A percentile compares a stretch with the other conserved stretches of the same genome.
These are phyloP conservation scores for Pelecanus crispus DNA, from an alignment of 2,113 vertebrate species.

Conservation along the genomic window DNA sequence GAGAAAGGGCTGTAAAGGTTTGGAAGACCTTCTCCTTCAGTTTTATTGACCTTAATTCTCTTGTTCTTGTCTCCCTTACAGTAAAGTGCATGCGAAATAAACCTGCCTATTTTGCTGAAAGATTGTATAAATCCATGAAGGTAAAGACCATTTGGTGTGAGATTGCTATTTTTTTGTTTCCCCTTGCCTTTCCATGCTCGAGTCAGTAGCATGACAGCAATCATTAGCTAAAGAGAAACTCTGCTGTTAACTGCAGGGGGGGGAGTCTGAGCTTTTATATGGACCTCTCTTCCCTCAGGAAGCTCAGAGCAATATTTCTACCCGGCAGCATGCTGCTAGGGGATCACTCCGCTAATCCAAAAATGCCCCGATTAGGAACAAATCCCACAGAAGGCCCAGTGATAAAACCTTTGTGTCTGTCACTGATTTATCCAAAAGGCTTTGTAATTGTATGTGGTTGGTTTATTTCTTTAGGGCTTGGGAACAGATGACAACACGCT, in stretches of 20 bases:
- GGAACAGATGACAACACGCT: conserved; percentile 90
- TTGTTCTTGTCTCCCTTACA: conserved; percentile 58
- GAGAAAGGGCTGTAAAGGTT: neutral
- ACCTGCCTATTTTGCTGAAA: conserved; percentile 89
- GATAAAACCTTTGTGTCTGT: neutral
- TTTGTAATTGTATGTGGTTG: neutral
- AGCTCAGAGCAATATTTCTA: neutral
- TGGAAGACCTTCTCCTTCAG: neutral
- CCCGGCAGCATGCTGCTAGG: neutral
- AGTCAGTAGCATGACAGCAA: neutral
- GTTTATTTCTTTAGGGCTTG: conserved; percentile 74
- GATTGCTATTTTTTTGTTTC: accelerated
- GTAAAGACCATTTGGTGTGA: conserved; percentile 67
- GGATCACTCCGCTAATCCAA: neutral
- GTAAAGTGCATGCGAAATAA: conserved; percentile 86
- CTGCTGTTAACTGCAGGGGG: neutral
- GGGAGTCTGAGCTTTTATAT: neutral
- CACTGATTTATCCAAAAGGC: neutral
- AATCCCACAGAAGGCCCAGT: neutral
- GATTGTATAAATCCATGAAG: conserved; percentile 97
- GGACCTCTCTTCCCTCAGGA: neutral
- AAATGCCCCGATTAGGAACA: neutral
- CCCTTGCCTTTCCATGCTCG: neutral
- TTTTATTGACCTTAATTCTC: neutral
- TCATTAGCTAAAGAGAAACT: neutral